Percentiles rank a stretch among this genome's conserved stretches.
Conservation (phyloP, 2,888 invertebrate genomes). For the Idaea aversata region DNA sequence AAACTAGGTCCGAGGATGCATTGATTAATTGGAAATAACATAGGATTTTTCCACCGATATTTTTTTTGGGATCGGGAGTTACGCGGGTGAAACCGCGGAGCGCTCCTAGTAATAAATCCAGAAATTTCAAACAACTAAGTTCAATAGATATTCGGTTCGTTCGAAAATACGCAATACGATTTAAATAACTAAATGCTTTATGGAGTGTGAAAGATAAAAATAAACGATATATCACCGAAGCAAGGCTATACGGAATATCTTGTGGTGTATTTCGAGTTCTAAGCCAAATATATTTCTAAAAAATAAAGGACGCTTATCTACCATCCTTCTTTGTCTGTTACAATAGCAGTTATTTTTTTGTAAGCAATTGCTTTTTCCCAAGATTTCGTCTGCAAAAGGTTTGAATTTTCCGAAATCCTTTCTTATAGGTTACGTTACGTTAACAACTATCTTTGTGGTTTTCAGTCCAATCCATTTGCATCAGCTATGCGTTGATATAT, state of each 20-base stretch:
- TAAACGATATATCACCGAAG: constrained; percentile 1
- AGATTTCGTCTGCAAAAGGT: too few species aligned
- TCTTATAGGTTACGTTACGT: too few species aligned
- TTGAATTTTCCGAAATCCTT: too few species aligned
- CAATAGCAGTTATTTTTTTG: constrained; percentile 10
- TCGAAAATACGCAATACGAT: constrained; percentile 9
- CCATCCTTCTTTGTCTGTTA: not conserved
- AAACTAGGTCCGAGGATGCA: too few species aligned
- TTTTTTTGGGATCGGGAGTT: too few species aligned
- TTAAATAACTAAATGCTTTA: not conserved
- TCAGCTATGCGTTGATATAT: too few species aligned
- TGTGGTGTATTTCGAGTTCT: not conserved
- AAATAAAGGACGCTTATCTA: not conserved
- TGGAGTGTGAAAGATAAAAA: not conserved
- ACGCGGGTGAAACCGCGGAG: too few species aligned
- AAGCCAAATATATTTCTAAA: not conserved
- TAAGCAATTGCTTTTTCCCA: constrained; percentile 1
- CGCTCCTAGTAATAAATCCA: too few species aligned
- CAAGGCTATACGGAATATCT: not conserved
- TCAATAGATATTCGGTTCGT: constrained; percentile 10
- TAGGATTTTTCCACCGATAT: too few species aligned
- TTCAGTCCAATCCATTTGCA: too few species aligned
- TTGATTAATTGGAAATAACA: too few species aligned
- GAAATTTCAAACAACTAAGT: not conserved
- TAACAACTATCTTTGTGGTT: too few species aligned